Percentiles rank a stretch among this genome's conserved stretches.
These are phyloP conservation scores for Phrynocephalus forsythii DNA, from an alignment of 2,797 vertebrate genomes.

Conservation along the genomic window DNA sequence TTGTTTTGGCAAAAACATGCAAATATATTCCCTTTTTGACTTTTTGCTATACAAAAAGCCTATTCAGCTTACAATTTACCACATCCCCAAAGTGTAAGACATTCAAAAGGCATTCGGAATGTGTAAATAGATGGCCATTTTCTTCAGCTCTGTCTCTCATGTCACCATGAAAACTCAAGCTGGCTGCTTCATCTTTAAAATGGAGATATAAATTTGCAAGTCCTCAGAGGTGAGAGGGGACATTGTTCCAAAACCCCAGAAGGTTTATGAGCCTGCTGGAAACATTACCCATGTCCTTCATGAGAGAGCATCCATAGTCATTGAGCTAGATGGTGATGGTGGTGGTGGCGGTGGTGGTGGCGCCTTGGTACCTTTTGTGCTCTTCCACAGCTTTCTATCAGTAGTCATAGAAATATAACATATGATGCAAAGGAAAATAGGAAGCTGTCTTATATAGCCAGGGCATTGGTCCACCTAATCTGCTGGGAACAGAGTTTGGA, in stretches of 20 bases:
- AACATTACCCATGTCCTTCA: not conserved
- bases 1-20: slow-evolving; percentile 47
- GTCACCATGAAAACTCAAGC: slow-evolving; percentile 30
- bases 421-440: too few relatives aligned
- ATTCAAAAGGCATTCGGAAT: slow-evolving; percentile 40
- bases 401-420: not conserved
- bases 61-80: slow-evolving; percentile 36
- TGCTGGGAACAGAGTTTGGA: too few relatives aligned
- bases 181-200: slow-evolving; percentile 44
- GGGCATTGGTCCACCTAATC: too few relatives aligned
- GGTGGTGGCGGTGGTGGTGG: too few relatives aligned
- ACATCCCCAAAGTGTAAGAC: slow-evolving; percentile 37
- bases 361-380: not conserved
- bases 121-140: slow-evolving; percentile 28
- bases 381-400: not conserved
- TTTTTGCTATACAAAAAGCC: slow-evolving; percentile 45
- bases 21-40: slow-evolving; percentile 53
- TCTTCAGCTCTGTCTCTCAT: slow-evolving; percentile 24
- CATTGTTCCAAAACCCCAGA: slow-evolving; percentile 26
- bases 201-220: slow-evolving; percentile 13
- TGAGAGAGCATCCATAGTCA: too few relatives aligned
- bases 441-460: too few relatives aligned
- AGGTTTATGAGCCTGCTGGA: slow-evolving; percentile 16
- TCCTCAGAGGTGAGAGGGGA: slow-evolving; percentile 2
- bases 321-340: too few relatives aligned